A percentile compares a stretch with the other conserved stretches of the same genome.
phyloP scores from a whole-genome alignment of 2,113 vertebrate genomes.

The Elanus axillaris region DNA sequence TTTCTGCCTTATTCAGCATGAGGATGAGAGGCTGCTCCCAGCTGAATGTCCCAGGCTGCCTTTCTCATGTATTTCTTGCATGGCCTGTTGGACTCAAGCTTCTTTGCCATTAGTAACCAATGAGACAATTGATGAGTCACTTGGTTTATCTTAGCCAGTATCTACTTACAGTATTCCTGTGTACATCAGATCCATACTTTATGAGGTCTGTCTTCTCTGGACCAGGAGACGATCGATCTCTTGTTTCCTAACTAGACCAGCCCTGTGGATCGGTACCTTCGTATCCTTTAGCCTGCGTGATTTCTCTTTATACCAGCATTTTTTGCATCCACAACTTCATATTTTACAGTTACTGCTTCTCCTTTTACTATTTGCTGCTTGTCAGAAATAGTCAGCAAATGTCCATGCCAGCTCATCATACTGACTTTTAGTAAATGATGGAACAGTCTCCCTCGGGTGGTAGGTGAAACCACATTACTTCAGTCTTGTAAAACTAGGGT shows the following conservation, averaged over 20 bases:
- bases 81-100: neutral
- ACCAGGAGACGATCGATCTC: neutral
- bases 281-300: neutral
- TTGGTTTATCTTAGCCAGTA: neutral
- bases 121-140: neutral
- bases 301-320: slow-evolving; percentile 4
- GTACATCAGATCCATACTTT: neutral
- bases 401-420: slow-evolving; percentile 26
- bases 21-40: neutral
- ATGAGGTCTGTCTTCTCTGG: neutral
- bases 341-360: slow-evolving; percentile 43
- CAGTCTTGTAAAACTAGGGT: neutral
- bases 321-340: neutral
- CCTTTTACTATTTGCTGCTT: slow-evolving; percentile 23
- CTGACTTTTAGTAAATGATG: slow-evolving; percentile 42
- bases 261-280: neutral
- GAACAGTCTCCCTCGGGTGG: neutral
- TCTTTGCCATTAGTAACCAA: neutral
- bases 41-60: neutral
- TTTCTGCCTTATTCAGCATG: neutral
- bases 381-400: slow-evolving; percentile 26
- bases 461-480: neutral
- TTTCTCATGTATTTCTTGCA: neutral
- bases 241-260: neutral
- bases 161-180: neutral